These are phyloP conservation scores for Myathropa florea DNA, from an alignment of 2,888 invertebrate genomes.

Conservation along the genomic window DNA sequence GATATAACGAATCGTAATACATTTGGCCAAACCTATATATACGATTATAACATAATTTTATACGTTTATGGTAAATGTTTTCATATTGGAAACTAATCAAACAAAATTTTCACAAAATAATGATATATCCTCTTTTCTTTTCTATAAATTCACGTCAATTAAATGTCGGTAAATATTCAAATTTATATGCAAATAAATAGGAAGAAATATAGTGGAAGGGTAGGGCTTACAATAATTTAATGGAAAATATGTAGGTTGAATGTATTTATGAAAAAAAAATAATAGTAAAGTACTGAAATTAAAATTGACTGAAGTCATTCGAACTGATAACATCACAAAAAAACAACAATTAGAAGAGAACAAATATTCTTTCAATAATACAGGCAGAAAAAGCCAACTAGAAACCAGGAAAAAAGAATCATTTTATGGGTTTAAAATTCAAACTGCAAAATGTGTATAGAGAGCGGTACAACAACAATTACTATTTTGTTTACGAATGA, in stretches of 20 bases:
- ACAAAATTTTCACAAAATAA: not conserved
- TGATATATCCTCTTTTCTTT: constrained; percentile 54
- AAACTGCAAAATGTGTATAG: too few species aligned
- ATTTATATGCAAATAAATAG: constrained; percentile 29
- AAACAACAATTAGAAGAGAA: not conserved
- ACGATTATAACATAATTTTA: not conserved
- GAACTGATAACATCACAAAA: not conserved
- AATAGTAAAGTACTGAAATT: not conserved
- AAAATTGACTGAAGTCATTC: not conserved
- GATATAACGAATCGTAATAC: too few species aligned
- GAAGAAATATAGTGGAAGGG: constrained; percentile 14
- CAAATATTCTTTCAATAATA: not conserved
- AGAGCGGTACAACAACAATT: too few species aligned
- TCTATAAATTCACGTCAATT: constrained; percentile 24
- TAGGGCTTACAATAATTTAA: not conserved
- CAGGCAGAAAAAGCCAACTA: too few species aligned
- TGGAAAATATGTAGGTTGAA: not conserved
- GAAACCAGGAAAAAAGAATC: too few species aligned
- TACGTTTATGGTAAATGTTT: too few species aligned
- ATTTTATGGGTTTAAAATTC: too few species aligned
- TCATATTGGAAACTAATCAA: not conserved
- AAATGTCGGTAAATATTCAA: constrained; percentile 9
- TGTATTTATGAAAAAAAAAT: constrained; percentile 15
- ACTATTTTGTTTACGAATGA: too few species aligned
- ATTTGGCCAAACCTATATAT: not conserved